phyloP scores from a whole-genome alignment of 2,113 vertebrate species.

The Arvicanthis niloticus region DNA sequence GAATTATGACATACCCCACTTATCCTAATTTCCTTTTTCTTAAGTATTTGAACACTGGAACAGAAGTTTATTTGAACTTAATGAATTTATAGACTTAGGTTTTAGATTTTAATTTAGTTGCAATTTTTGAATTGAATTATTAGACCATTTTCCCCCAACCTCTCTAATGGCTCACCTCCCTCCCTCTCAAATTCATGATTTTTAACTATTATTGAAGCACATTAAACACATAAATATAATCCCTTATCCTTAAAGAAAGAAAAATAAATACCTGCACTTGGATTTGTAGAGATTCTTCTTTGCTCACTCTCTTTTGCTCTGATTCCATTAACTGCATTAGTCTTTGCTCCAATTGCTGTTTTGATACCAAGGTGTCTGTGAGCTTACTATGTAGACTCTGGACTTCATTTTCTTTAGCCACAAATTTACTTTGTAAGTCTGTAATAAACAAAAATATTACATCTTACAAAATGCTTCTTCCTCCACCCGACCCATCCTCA shows the following conservation, averaged over 20 bases:
- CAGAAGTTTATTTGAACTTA: background rate
- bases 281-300: constrained; percentile 92
- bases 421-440: constrained; percentile 96
- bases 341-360: constrained; percentile 96
- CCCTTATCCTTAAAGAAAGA: background rate
- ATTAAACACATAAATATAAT: background rate
- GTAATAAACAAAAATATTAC: constrained; percentile 72
- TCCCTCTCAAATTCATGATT: background rate
- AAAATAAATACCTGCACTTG: constrained; percentile 87
- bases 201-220: background rate
- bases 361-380: constrained; percentile 94
- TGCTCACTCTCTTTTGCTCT: constrained; percentile 92
- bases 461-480: constrained; percentile 52
- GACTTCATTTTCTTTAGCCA: constrained; percentile 95
- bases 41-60: background rate
- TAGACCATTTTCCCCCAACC: background rate
- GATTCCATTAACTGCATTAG: constrained; percentile 94
- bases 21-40: background rate
- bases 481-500: background rate
- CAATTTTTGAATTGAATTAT: background rate
- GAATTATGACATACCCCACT: background rate
- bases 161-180: background rate
- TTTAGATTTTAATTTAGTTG: background rate
- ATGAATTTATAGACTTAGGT: background rate
- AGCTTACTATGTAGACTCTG: constrained; percentile 96